These are phyloP conservation scores for Ophion obscuratus DNA, from an alignment of 2,888 invertebrate genomes.

Conservation along the genomic window DNA sequence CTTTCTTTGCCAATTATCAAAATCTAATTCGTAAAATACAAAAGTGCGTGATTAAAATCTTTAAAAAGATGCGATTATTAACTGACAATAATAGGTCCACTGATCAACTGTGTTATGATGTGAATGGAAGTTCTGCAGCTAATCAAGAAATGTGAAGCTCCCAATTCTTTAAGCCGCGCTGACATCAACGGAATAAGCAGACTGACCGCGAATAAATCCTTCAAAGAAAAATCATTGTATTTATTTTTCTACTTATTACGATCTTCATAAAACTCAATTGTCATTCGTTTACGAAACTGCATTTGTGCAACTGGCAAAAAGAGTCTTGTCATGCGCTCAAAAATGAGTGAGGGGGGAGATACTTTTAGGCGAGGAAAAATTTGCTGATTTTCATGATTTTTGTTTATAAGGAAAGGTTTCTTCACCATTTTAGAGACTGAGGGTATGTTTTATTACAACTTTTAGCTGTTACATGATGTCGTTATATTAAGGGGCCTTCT, in stretches of 20 bases:
- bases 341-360: too few relatives aligned
- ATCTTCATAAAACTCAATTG: background rate
- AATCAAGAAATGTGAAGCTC: slow-evolving; percentile 86
- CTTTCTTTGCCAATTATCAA: background rate
- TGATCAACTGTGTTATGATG: slow-evolving; percentile 87
- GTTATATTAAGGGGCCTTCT: too few relatives aligned
- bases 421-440: too few relatives aligned
- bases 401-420: too few relatives aligned
- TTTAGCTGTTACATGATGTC: too few relatives aligned
- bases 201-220: slow-evolving; percentile 88
- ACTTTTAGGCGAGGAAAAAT: too few relatives aligned
- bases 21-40: background rate
- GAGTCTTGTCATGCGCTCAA: too few relatives aligned
- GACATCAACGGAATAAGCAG: slow-evolving; percentile 87
- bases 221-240: slow-evolving; percentile 28
- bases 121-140: slow-evolving; percentile 88
- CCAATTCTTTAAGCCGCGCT: slow-evolving; percentile 86
- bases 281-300: background rate
- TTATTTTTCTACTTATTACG: background rate
- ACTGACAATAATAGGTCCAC: slow-evolving; percentile 88
- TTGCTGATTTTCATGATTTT: too few relatives aligned
- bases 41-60: background rate
- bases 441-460: too few relatives aligned
- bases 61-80: slow-evolving; percentile 56
- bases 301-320: background rate